These are phyloP conservation scores for Dromius quadrimaculatus DNA, from an alignment of 2,888 invertebrate species.

Conservation along the genomic window DNA sequence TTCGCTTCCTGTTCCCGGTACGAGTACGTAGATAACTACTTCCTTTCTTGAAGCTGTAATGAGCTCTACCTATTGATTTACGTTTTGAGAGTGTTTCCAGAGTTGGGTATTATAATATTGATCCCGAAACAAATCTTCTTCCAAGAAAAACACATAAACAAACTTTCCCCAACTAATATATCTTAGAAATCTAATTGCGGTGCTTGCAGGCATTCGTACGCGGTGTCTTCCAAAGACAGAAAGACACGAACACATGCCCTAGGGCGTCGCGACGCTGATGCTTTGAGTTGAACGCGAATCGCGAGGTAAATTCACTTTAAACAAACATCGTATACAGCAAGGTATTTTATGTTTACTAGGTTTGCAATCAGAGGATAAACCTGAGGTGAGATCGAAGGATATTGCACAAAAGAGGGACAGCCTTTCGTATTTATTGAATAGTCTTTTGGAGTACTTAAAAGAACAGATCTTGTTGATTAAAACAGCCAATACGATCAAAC, in stretches of 20 bases:
- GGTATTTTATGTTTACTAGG: constrained; percentile 22
- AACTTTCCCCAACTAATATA: background rate
- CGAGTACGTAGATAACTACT: no score
- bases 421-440: no score
- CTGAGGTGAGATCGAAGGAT: background rate
- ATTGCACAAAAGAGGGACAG: no score
- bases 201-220: background rate
- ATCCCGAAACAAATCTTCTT: constrained; percentile 3
- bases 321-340: constrained; percentile 25
- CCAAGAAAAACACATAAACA: constrained; percentile 3
- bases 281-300: background rate
- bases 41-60: no score
- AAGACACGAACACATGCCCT: constrained; percentile 3
- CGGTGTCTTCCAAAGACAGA: background rate
- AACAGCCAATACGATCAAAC: no score
- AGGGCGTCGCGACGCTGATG: constrained; percentile 3
- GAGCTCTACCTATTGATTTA: no score
- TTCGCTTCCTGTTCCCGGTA: no score
- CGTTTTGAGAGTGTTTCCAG: no score
- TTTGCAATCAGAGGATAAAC: constrained; percentile 31
- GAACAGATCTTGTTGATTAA: no score
- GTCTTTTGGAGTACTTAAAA: no score
- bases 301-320: constrained; percentile 26
- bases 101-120: no score
- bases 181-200: constrained; percentile 3